Evolutionary conservation across 2,888 invertebrate genomes (phyloP), one percentile per base, ranked within the genome.

Genomic region (Leptarthrus brevirostris): DNA sequence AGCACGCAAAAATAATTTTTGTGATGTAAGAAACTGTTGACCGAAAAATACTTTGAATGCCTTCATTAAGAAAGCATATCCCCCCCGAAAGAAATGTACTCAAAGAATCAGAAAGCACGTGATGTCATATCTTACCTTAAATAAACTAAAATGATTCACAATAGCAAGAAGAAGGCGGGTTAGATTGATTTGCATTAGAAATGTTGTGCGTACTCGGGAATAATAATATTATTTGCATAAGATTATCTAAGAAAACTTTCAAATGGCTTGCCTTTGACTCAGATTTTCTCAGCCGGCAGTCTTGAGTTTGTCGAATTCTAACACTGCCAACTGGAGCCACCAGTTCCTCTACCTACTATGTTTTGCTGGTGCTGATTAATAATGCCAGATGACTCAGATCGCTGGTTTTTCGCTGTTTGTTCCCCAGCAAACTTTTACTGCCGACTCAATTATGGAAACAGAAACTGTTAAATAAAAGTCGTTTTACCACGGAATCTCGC

Each of bases 311-410:
- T 12, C 3, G 40, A 40, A 1, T 40, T 40, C 40, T 40, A 12
- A 2, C n/a, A 40, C 3, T 40, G n/a, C n/a, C 40, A 40, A 40
- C 12, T 40, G 40, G n/a, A 49, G 3, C 20, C 49, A 20, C 49
- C 14, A 44, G 44, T 64, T 64, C 44, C 44, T 64, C 64, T 64
- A 44, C 64, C 64, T 47, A 64, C 64, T 64, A 20, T 8, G n/a
- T n/a, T n/a, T n/a, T n/a, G n/a, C n/a, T n/a, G n/a, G n/a, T n/a
- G 40, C 24, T 20, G 64, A 40, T 64, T 40, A 44, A 44, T 64
- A 58, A 64, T 64, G 26, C 22, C 47, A 47, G 26, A 64, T 64
- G 64, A 64, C 44, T 64, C 64, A 64, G 64, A 36, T 58, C 40
- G 34, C 18, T 18, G n/a, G 58, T 18, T 22, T 22, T 6, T n/a